Conservation (phyloP, 2,888 invertebrate species). For the Linyphia triangularis region DNA sequence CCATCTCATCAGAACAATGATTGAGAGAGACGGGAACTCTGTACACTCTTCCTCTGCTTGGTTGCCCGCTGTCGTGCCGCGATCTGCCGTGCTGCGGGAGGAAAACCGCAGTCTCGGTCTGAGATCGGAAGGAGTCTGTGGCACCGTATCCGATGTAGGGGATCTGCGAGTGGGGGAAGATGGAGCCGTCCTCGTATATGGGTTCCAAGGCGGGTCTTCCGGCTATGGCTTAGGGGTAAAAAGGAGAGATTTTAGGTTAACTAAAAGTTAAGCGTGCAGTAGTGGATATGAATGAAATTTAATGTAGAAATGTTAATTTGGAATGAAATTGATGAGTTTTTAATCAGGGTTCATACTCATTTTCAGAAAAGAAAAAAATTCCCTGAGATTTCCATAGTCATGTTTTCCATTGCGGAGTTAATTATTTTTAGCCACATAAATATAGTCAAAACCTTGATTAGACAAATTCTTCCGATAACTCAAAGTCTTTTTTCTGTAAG, state of each 20-base stretch:
- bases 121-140: neutral
- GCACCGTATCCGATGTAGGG: conserved; percentile 53
- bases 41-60: neutral
- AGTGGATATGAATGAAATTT: no score
- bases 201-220: conserved; percentile 43
- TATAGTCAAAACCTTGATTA: no score
- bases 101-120: neutral
- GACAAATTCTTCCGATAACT: no score
- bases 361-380: no score
- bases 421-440: no score
- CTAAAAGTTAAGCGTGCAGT: neutral
- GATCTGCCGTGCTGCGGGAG: neutral
- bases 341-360: no score
- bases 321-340: no score
- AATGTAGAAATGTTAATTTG: neutral
- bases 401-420: no score
- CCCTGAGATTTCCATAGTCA: no score
- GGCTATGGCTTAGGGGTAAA: conserved; percentile 19
- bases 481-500: no score
- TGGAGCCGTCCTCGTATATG: conserved; percentile 49
- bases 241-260: neutral
- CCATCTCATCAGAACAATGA: conserved; percentile 61
- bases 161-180: conserved; percentile 26
- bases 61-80: conserved; percentile 41
- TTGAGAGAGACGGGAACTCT: conserved; percentile 60